Base-by-base conservation (phyloP, 2,888 invertebrate genomes). In the Gymnocheta viridis region DNA sequence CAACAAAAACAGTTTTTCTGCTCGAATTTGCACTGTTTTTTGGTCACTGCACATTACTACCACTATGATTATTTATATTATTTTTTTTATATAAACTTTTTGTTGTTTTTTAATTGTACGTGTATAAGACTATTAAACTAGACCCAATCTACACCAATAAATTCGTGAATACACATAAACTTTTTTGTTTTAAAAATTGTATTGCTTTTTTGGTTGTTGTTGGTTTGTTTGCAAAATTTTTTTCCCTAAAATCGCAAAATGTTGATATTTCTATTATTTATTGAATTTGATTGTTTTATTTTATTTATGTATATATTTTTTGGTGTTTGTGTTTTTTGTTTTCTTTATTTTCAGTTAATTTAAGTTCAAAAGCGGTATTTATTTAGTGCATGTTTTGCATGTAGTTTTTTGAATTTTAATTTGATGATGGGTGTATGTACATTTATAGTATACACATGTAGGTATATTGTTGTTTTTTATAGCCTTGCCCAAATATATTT, bases 361-460 rank as follows among this genome's bases (percentile, higher is more conserved):
- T 82, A 49, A 69, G 56, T 67, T 58, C 27, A 38, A 77, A 54
- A 58, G 24, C 49, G 38, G 10, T 69, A 77, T 82, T 82, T 72
- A 82, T 82, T 82, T 72, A 72, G 66, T 67, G 77, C 77, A 82
- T 38, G 41, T 58, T 47, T 66, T 56, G 56, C 24, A 27, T 70
- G 29, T 51, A 47, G 29, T 56, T 41, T 35, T 70, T 47, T 10
- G 4, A 2, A 22, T 35, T 24, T 41, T 4, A 62, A 62, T 62
- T 69, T 24, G 12, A 19, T 54, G 54, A 44, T 64, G 19, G 41
- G 29, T 74, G 60, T 27, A 9, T 51, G 4, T 38, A 27, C 22
- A 54, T 22, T 12, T n/a, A n/a, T n/a, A n/a, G 9, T 17, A 2
- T 54, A 41, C n/a, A 41, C 14, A n/a, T 41, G 14, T 41, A 4